Percentiles rank a stretch among this genome's conserved stretches.
Conservation (phyloP, 2,113 vertebrate species). For the Heterotis niloticus region DNA sequence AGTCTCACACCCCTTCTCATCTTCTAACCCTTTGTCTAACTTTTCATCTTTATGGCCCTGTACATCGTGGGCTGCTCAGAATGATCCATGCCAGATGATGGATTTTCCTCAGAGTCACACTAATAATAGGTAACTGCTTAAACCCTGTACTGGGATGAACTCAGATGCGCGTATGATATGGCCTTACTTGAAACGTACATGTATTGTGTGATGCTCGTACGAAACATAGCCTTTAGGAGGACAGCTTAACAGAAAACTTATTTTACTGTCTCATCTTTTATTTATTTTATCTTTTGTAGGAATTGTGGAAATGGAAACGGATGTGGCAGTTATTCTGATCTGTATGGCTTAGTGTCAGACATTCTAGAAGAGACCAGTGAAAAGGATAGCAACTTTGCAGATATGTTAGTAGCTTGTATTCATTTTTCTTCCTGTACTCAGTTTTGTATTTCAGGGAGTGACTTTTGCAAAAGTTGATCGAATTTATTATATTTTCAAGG, state of each 20-base stretch:
- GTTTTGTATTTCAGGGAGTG: neutral
- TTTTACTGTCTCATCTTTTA: neutral
- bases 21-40: conserved; percentile 27
- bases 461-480: neutral
- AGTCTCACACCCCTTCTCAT: conserved; percentile 25
- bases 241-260: neutral
- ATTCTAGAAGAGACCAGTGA: conserved; percentile 85
- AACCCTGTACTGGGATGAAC: neutral
- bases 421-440: neutral
- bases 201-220: neutral
- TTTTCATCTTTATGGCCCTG: conserved; percentile 26
- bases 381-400: conserved; percentile 65
- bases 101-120: conserved; percentile 38
- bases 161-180: no score
- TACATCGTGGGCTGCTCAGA: conserved; percentile 50
- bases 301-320: conserved; percentile 68
- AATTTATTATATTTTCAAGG: neutral
- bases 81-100: conserved; percentile 47
- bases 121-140: conserved; percentile 51
- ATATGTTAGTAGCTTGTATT: conserved; percentile 72
- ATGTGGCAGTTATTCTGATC: conserved; percentile 80
- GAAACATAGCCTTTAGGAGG: neutral
- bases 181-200: neutral
- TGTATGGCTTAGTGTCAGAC: conserved; percentile 84
- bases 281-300: conserved; percentile 50